Conservation (phyloP, 2,113 vertebrate genomes). For the Morone saxatilis region DNA sequence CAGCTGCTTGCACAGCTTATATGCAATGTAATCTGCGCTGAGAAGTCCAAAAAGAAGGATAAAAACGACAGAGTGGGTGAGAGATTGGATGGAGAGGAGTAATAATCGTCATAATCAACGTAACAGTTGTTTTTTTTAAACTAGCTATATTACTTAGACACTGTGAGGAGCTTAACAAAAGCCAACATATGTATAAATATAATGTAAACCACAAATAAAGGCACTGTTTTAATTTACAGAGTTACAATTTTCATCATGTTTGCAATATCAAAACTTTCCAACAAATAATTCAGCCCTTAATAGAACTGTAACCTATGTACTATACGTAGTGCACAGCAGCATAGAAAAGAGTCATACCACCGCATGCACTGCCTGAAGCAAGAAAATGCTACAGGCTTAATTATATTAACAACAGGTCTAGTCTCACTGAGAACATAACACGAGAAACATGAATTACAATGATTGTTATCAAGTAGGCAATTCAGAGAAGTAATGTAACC, state of each 20-base stretch:
- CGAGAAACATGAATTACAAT: neutral
- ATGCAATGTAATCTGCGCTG: neutral
- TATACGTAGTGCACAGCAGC: neutral
- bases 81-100: neutral
- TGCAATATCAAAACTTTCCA: neutral
- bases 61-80: neutral
- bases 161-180: neutral
- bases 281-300: neutral
- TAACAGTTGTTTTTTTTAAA: neutral
- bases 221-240: neutral
- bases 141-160: neutral
- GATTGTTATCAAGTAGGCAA: constrained; percentile 6
- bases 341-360: neutral
- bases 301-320: neutral
- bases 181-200: neutral
- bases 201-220: neutral
- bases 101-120: neutral
- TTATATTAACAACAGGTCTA: constrained; percentile 20
- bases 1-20: neutral
- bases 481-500: constrained; percentile 3
- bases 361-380: constrained; percentile 13
- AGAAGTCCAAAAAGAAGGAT: neutral
- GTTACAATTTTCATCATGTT: neutral
- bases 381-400: constrained; percentile 24
- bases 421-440: constrained; percentile 21